Evolutionary conservation across 2,113 vertebrate genomes (phyloP).

Genomic region (Campylorhamphus procurvoides): DNA sequence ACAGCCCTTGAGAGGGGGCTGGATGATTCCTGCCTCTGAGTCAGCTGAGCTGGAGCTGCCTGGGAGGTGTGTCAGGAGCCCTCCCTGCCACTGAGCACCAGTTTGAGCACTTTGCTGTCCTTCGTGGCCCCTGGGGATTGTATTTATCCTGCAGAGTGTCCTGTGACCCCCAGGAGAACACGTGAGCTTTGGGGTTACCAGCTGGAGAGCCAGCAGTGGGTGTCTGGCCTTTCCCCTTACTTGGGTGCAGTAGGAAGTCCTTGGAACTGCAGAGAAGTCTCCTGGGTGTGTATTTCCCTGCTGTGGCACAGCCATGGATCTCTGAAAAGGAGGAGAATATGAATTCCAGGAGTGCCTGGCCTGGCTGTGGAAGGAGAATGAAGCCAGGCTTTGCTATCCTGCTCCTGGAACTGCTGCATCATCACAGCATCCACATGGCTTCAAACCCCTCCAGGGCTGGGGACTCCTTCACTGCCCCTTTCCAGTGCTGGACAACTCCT

Average conservation of each 20-base stretch:
- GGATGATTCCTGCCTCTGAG: neutral
- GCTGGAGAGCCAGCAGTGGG: neutral
- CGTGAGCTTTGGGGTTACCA: neutral
- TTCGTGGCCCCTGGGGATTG: neutral
- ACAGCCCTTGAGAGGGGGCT: neutral
- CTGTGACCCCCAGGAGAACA: neutral
- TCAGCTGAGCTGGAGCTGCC: neutral
- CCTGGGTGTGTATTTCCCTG: neutral
- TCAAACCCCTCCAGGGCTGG: neutral
- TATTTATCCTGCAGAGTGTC: neutral
- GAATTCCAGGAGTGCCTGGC: neutral
- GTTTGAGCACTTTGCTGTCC: neutral
- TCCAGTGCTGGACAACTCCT: neutral
- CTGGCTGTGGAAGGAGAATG: neutral
- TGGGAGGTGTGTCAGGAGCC: neutral
- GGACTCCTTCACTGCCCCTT: neutral
- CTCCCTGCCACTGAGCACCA: neutral
- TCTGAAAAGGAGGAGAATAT: neutral
- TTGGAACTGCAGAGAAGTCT: neutral
- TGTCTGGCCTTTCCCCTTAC: neutral
- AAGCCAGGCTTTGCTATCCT: neutral
- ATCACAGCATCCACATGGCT: neutral
- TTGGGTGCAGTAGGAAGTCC: accelerated
- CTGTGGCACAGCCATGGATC: neutral
- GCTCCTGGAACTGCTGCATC: neutral